Conservation (phyloP, 1,140 invertebrate species). For the Euura saliciscinereae region DNA sequence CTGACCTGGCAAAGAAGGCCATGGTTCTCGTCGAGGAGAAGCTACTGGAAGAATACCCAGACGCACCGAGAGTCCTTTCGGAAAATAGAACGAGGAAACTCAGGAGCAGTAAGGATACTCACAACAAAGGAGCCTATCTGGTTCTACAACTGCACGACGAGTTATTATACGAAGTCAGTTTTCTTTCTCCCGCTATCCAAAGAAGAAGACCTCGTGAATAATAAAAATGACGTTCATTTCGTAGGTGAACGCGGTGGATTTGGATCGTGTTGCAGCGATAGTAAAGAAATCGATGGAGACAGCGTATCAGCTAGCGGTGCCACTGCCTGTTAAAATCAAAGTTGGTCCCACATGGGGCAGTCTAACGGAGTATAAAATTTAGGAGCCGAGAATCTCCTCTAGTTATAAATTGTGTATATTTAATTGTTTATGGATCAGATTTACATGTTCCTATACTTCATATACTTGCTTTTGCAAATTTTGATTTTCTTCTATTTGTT, state of each 20-base stretch:
- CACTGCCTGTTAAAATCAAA: constrained; percentile 87
- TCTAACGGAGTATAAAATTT: constrained; percentile 56
- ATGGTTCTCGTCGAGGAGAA: constrained; percentile 79
- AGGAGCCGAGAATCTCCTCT: neutral
- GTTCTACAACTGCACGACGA: constrained; percentile 96
- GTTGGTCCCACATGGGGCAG: constrained; percentile 82
- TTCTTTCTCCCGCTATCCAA: neutral
- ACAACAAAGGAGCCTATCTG: constrained; percentile 64
- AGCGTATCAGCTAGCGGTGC: constrained; percentile 73
- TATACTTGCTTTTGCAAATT: neutral
- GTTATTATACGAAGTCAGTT: constrained; percentile 88
- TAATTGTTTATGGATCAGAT: neutral
- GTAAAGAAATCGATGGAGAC: constrained; percentile 84
- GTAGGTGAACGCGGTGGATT: constrained; percentile 59
- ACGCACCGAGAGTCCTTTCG: constrained; percentile 44
- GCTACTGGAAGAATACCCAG: constrained; percentile 49
- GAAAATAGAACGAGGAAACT: constrained; percentile 36
- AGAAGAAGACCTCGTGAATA: too few species aligned
- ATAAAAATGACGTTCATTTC: constrained; percentile 16
- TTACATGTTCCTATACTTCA: neutral
- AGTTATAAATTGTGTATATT: too few species aligned
- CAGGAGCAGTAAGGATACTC: constrained; percentile 41
- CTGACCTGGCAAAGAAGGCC: constrained; percentile 91
- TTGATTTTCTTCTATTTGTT: neutral
- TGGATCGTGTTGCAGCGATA: constrained; percentile 67